Percentiles rank a stretch among this genome's conserved stretches.
Conservation (phyloP, 1,140 invertebrate genomes). For the Hormaphis cornu region DNA sequence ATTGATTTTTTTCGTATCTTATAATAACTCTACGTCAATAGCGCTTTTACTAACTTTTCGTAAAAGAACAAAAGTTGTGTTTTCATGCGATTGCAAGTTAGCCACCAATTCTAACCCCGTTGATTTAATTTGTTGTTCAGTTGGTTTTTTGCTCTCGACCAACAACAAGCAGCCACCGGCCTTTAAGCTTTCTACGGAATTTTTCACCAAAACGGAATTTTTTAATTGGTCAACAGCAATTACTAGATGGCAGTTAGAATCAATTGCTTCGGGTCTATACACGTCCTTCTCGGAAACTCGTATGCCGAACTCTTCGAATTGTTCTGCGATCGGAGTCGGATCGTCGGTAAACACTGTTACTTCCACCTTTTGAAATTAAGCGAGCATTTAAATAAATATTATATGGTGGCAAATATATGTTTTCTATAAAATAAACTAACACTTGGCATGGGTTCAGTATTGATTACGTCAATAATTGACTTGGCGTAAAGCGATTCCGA, state of each 20-base stretch:
- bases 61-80: slow-evolving; percentile 5
- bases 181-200: slow-evolving; percentile 53
- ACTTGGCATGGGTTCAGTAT: slow-evolving; percentile 46
- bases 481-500: slow-evolving; percentile 52
- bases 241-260: slow-evolving; percentile 54
- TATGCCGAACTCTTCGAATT: not conserved
- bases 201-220: slow-evolving; percentile 43
- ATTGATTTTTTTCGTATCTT: slow-evolving; percentile 38
- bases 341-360: not conserved
- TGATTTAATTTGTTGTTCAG: slow-evolving; percentile 43
- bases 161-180: slow-evolving; percentile 64
- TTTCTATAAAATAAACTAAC: slow-evolving; percentile 1
- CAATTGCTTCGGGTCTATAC: slow-evolving; percentile 40
- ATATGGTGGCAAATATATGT: not conserved
- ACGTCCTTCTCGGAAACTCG: slow-evolving; percentile 36
- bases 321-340: not conserved
- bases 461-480: slow-evolving; percentile 48
- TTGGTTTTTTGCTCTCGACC: slow-evolving; percentile 55
- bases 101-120: slow-evolving; percentile 46
- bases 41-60: not conserved
- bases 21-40: not conserved
- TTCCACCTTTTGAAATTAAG: not conserved
- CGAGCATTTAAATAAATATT: not conserved
- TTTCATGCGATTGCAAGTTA: slow-evolving; percentile 48
- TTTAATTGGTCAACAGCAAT: slow-evolving; percentile 50